Evolutionary conservation across 1,140 invertebrate species (phyloP), one percentile per base, ranked within the genome.

Genomic region (Caenorhabditis briggsae): DNA sequence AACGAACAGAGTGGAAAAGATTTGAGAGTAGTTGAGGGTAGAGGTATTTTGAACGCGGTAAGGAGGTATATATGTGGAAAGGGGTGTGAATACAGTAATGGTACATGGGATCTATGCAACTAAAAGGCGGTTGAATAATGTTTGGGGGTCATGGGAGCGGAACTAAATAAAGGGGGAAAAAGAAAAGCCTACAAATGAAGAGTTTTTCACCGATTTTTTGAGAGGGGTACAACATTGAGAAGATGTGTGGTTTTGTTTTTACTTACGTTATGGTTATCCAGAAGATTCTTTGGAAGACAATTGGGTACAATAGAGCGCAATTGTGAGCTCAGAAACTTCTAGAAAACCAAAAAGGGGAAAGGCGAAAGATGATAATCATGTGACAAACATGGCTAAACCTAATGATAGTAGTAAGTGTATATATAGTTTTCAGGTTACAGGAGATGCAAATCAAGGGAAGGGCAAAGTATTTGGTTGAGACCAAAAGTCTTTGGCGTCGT

Each of bases 361-460:
- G 43, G 41, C 7, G 65, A 74, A 74, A 74, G 46, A 74, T 74
- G 65, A 74, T 74, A 74, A 74, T 74, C 65, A 74, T 74, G 65
- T 74, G 65, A 74, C 65, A 74, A 65, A 74, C 65, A 74, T 74
- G 65, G 65, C 65, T 74, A 74, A 65, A 74, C 65, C 65, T 74
- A 74, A 46, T 46, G 12, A 33, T 65, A 33, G 25, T 33, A 33
- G 33, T 33, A 33, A 33, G 33, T 33, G 33, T 33, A 8, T 33
- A 33, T n/a, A 25, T 59, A 18, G 23, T n/a, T 41, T 14, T 14
- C 12, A 43, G 65, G 18, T 64, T 64, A 48, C 65, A 46, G 9
- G 25, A 65, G 5, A 58, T 58, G 16, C 8, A 14, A 20, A 9
- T 18, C 56, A 11, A 9, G 14, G 41, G 18, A 46, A 5, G 65